Percentiles rank a stretch among this genome's conserved stretches.
Conservation (phyloP, 2,888 invertebrate genomes). For the Pristionchus exspectatus region DNA sequence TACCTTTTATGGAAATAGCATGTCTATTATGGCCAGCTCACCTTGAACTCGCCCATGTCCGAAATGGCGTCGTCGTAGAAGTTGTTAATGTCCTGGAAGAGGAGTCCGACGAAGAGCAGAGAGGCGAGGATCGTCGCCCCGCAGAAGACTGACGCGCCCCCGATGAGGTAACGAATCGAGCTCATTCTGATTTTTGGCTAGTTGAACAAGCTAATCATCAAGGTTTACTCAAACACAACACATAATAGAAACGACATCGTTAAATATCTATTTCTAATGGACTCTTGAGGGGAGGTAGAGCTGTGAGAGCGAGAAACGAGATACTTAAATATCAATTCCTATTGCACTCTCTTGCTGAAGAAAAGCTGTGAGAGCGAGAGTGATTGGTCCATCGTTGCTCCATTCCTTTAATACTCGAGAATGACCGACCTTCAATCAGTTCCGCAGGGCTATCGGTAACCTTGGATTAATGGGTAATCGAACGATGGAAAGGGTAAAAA, state of each 20-base stretch:
- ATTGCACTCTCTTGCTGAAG: neutral
- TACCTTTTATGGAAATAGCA: neutral
- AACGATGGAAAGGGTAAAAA: neutral
- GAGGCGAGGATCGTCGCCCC: constrained; percentile 69
- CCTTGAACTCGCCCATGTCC: constrained; percentile 72
- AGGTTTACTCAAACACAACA: too few species aligned
- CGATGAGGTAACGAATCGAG: constrained; percentile 60
- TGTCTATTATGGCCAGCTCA: neutral
- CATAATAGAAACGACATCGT: too few species aligned
- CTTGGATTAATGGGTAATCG: constrained; percentile 16
- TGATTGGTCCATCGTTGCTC: neutral
- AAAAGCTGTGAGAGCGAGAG: neutral
- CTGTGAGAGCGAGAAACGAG: neutral
- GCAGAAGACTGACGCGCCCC: constrained; percentile 66
- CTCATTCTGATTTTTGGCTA: constrained; percentile 26
- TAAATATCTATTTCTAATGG: too few species aligned
- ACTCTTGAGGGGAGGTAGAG: too few species aligned
- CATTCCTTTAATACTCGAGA: constrained; percentile 48
- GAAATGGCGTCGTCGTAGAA: constrained; percentile 71
- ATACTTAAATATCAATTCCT: neutral
- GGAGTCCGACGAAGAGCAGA: constrained; percentile 68
- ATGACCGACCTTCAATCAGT: constrained; percentile 8
- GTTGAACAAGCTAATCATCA: neutral
- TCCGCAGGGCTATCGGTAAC: neutral
- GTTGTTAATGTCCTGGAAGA: constrained; percentile 73